Conservation (phyloP, 2,797 vertebrate species). For the Pteropus rufus region DNA sequence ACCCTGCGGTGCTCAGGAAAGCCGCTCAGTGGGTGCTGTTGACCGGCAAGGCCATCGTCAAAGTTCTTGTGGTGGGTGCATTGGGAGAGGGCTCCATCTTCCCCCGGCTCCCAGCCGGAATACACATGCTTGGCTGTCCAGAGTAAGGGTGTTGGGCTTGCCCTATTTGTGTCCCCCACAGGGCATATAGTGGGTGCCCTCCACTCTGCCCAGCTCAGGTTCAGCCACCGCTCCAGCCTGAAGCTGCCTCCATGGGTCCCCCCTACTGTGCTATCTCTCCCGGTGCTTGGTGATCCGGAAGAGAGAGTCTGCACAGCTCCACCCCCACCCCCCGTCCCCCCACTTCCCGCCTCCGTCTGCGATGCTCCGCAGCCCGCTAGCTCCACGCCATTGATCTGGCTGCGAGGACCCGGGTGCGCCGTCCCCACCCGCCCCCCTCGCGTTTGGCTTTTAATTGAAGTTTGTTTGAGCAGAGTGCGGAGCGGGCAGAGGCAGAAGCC, state of each 20-base stretch:
- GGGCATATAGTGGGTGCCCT: not conserved
- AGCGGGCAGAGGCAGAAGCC: constrained; percentile 70
- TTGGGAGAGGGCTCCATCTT: no score
- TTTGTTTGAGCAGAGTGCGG: constrained; percentile 77
- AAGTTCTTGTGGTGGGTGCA: not conserved
- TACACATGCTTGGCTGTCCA: not conserved
- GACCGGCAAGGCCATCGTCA: not conserved
- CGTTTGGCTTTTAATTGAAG: constrained; percentile 76
- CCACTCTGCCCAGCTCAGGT: not conserved
- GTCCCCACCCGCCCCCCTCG: not conserved
- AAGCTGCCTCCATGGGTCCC: not conserved
- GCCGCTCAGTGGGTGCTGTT: not conserved
- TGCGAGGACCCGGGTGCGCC: not conserved
- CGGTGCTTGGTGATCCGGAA: not conserved
- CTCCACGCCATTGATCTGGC: constrained; percentile 47
- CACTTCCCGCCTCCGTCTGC: no score
- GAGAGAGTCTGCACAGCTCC: not conserved
- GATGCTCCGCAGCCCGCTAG: not conserved
- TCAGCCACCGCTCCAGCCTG: not conserved
- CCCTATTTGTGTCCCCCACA: not conserved
- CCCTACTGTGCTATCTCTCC: not conserved
- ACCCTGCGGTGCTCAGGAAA: not conserved
- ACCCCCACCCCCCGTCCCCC: not conserved
- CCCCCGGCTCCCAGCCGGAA: not conserved
- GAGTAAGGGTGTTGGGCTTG: not conserved